These are phyloP conservation scores for Heterocephalus glaber DNA, from an alignment of 2,113 vertebrate genomes.

Conservation along the genomic window DNA sequence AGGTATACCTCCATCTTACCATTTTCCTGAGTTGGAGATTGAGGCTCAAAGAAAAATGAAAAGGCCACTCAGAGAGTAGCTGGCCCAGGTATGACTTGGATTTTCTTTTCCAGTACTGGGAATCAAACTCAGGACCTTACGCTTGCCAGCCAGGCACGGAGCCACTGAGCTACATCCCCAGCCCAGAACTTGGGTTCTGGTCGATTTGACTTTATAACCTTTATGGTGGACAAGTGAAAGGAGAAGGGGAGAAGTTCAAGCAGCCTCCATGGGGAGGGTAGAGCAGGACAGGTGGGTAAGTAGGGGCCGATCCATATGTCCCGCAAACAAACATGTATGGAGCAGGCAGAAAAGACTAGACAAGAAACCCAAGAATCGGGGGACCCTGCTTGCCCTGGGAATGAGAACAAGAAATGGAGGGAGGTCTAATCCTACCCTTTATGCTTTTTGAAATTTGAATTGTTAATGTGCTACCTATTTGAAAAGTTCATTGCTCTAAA, in stretches of 20 bases:
- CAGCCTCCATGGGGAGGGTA: too few relatives aligned
- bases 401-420: not conserved
- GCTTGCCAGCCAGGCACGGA: too few relatives aligned
- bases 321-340: not conserved
- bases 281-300: not conserved
- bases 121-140: too few relatives aligned
- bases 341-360: not conserved
- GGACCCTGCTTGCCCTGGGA: not conserved
- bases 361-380: not conserved
- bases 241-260: not conserved
- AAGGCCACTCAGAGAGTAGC: not conserved
- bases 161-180: too few relatives aligned
- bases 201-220: not conserved
- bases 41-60: not conserved
- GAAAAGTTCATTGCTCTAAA: conserved; percentile 29
- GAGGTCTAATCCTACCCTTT: not conserved
- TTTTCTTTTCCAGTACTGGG: too few relatives aligned
- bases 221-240: not conserved
- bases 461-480: conserved; percentile 2
- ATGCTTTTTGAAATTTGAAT: conserved; percentile 34
- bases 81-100: not conserved
- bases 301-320: rapidly evolving
- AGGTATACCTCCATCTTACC: not conserved
- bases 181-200: not conserved
- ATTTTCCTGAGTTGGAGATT: conserved; percentile 43